These are phyloP conservation scores for Synaphobranchus kaupii DNA, from an alignment of 2,797 vertebrate genomes.

Conservation along the genomic window DNA sequence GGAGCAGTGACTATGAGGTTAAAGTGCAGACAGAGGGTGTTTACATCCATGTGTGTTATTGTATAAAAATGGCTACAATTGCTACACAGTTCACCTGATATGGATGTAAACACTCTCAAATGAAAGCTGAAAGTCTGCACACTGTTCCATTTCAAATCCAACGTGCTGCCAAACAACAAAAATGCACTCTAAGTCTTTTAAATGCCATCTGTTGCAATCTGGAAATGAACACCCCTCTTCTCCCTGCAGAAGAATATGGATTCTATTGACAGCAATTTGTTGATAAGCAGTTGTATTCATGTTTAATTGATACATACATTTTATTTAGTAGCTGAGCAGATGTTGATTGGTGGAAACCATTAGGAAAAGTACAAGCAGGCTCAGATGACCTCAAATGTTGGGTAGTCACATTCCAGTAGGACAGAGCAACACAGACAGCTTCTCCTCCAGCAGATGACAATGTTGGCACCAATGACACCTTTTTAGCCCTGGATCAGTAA, in stretches of 20 bases:
- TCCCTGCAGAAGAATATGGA: not conserved
- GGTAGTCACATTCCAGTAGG: not conserved
- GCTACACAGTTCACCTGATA: no score
- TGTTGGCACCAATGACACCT: not conserved
- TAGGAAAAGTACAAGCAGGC: not conserved
- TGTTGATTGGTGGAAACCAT: not conserved
- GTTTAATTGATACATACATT: not conserved
- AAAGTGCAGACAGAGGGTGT: no score
- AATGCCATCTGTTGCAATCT: not conserved
- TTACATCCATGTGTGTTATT: no score
- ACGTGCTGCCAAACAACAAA: no score
- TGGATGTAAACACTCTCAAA: no score
- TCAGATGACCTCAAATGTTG: not conserved
- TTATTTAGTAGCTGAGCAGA: not conserved
- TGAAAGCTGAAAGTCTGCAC: no score
- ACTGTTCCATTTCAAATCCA: no score
- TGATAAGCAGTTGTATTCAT: not conserved
- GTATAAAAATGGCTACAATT: no score
- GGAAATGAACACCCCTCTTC: not conserved
- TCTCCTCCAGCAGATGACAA: not conserved
- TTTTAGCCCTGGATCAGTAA: not conserved
- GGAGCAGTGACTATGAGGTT: no score
- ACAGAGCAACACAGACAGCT: not conserved
- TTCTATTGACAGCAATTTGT: not conserved
- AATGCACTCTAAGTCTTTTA: no score